phyloP scores from a whole-genome alignment of 1,140 invertebrate species.

The Aphelenchoides besseyi region DNA sequence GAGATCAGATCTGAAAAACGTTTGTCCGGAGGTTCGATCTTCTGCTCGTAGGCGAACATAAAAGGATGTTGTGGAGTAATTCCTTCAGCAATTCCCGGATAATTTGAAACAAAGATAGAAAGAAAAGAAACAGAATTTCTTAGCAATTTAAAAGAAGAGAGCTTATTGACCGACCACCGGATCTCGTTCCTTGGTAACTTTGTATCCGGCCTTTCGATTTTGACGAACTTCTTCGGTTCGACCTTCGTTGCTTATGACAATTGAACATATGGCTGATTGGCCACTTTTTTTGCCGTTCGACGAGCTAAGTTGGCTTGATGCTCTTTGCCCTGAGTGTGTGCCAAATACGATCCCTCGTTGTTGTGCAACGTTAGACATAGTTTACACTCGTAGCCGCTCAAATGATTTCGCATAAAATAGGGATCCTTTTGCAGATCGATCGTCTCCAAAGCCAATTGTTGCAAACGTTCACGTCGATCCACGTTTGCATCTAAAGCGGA shows the following conservation, averaged over 20 bases:
- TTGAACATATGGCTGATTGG: conserved; percentile 77
- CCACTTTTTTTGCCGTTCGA: conserved; percentile 94
- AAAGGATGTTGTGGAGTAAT: conserved; percentile 90
- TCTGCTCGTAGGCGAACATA: conserved; percentile 99
- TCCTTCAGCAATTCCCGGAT: conserved; percentile 93
- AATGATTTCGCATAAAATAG: conserved; percentile 99
- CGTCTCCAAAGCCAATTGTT: conserved; percentile 92
- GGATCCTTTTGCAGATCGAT: conserved; percentile 98
- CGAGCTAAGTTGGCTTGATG: conserved; percentile 98
- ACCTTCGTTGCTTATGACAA: conserved; percentile 42
- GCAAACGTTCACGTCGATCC: conserved; percentile 86
- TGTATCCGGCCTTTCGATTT: conserved; percentile 96
- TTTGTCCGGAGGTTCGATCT: conserved; percentile 96
- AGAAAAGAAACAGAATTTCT: not conserved
- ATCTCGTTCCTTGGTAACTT: conserved; percentile 96
- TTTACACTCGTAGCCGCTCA: conserved; percentile 98
- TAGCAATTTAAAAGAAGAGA: conserved; percentile 83
- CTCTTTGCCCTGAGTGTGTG: conserved; percentile 99
- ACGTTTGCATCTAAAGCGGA: conserved; percentile 93
- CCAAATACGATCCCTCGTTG: conserved; percentile 97
- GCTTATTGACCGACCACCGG: conserved; percentile 90
- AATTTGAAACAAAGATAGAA: conserved; percentile 65
- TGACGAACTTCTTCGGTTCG: conserved; percentile 89
- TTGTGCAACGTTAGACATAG: conserved; percentile 96
- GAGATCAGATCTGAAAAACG: conserved; percentile 93